A percentile compares a stretch with the other conserved stretches of the same genome.
Evolutionary conservation across 2,797 vertebrate genomes (phyloP).

Genomic region (Eulemur rubriventer): DNA sequence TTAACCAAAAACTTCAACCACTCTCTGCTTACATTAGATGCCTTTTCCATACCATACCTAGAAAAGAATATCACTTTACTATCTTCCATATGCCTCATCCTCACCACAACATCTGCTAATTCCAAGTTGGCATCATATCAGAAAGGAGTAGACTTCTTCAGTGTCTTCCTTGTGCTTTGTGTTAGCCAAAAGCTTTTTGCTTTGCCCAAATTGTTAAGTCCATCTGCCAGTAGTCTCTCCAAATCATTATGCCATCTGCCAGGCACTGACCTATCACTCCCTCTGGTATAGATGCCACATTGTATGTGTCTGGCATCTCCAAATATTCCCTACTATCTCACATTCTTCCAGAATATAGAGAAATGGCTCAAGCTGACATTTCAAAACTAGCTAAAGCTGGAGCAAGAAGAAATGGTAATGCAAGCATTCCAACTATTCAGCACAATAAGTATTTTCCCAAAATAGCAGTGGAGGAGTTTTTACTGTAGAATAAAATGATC

Average conservation of each 20-base stretch:
- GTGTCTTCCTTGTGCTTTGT: slow-evolving; percentile 44
- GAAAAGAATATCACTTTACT: slow-evolving; percentile 48
- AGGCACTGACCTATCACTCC: slow-evolving; percentile 68
- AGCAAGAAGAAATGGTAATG: not conserved
- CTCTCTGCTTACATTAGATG: not conserved
- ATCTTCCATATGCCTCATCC: slow-evolving; percentile 57
- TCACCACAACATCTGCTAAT: slow-evolving; percentile 57
- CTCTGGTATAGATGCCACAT: slow-evolving; percentile 39
- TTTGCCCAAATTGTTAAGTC: slow-evolving; percentile 70
- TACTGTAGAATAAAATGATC: not conserved
- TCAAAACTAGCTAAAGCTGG: slow-evolving; percentile 48
- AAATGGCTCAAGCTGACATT: slow-evolving; percentile 69
- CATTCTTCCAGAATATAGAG: slow-evolving; percentile 56
- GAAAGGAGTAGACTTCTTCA: slow-evolving; percentile 70
- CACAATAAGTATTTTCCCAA: slow-evolving; percentile 43
- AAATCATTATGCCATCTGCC: slow-evolving; percentile 63
- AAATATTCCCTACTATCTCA: slow-evolving; percentile 40
- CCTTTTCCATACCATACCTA: slow-evolving; percentile 47
- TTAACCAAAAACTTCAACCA: not conserved
- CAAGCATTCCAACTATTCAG: slow-evolving; percentile 31
- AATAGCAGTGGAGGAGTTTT: slow-evolving; percentile 43
- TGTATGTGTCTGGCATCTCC: slow-evolving; percentile 68
- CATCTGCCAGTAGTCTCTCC: slow-evolving; percentile 71
- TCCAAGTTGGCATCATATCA: slow-evolving; percentile 70
- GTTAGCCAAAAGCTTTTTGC: slow-evolving; percentile 68